phyloP scores from a whole-genome alignment of 2,888 invertebrate genomes.

The Scaptomyza flava region DNA sequence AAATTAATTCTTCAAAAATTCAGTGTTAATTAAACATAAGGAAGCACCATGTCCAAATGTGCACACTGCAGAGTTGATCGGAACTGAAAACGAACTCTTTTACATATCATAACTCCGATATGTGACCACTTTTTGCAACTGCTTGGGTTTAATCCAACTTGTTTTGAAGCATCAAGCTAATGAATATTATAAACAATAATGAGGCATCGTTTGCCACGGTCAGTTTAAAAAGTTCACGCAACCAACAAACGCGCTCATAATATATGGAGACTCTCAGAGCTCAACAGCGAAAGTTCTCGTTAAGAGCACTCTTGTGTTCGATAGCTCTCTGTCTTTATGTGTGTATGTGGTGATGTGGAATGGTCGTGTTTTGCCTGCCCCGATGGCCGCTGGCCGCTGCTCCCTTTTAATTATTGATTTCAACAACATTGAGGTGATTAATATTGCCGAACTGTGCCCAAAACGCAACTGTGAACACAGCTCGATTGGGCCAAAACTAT shows the following conservation, averaged over 20 bases:
- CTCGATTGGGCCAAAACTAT: conserved; percentile 37
- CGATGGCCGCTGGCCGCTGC: conserved; percentile 26
- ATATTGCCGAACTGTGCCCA: conserved; percentile 55
- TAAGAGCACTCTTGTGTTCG: conserved; percentile 21
- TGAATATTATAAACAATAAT: too few relatives aligned
- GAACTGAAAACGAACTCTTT: too few relatives aligned
- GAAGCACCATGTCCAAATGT: too few relatives aligned
- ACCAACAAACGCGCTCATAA: background rate
- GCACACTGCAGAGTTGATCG: too few relatives aligned
- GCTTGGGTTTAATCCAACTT: too few relatives aligned
- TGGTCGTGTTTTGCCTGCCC: background rate
- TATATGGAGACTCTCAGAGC: background rate
- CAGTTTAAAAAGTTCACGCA: background rate
- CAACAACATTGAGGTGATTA: conserved; percentile 71
- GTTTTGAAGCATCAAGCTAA: too few relatives aligned
- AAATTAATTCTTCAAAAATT: too few relatives aligned
- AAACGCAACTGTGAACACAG: background rate
- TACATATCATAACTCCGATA: too few relatives aligned
- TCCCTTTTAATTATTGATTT: conserved; percentile 70
- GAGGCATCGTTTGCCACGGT: too few relatives aligned
- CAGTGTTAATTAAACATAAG: too few relatives aligned
- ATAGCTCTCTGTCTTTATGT: background rate
- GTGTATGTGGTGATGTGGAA: background rate
- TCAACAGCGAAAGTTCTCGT: conserved; percentile 6
- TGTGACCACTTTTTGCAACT: too few relatives aligned